A percentile compares a stretch with the other conserved stretches of the same genome.
These are phyloP conservation scores for Pecten maximus DNA, from an alignment of 2,888 invertebrate genomes.

Conservation along the genomic window DNA sequence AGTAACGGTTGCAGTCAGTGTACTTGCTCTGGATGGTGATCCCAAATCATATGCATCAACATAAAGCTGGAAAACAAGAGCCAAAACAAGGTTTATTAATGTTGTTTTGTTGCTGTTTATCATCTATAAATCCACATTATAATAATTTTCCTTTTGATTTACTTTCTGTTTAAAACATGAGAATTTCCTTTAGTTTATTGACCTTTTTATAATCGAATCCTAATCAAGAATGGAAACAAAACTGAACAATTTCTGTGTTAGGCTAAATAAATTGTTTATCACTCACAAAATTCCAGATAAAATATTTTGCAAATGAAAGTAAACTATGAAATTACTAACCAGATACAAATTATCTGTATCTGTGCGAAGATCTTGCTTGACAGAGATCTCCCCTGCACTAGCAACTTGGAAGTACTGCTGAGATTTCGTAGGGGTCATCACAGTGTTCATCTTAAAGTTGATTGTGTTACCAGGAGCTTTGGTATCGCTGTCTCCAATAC, in stretches of 20 bases:
- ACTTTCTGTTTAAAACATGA: no score
- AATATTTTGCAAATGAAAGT: no score
- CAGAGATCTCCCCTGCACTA: constrained; percentile 65
- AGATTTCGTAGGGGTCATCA: constrained; percentile 38
- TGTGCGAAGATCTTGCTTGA: constrained; percentile 63
- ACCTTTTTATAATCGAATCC: no score
- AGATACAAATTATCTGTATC: constrained; percentile 49
- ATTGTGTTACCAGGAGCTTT: constrained; percentile 66
- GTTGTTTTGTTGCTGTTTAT: no score
- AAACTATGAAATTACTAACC: constrained; percentile 42
- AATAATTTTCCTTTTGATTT: no score
- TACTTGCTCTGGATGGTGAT: constrained; percentile 60
- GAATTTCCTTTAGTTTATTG: no score
- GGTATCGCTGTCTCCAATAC: constrained; percentile 67
- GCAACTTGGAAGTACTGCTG: constrained; percentile 64
- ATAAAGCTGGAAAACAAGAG: constrained; percentile 55
- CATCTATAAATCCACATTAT: no score
- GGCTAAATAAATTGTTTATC: no score
- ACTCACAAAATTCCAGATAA: no score
- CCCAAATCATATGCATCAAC: constrained; percentile 71
- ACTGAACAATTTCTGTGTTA: no score
- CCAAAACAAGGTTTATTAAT: no score
- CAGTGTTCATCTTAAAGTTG: constrained; percentile 54
- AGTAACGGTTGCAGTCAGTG: constrained; percentile 59
- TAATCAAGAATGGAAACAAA: no score